These are phyloP conservation scores for Hyaena hyaena DNA, from an alignment of 2,113 vertebrate species.

Conservation along the genomic window DNA sequence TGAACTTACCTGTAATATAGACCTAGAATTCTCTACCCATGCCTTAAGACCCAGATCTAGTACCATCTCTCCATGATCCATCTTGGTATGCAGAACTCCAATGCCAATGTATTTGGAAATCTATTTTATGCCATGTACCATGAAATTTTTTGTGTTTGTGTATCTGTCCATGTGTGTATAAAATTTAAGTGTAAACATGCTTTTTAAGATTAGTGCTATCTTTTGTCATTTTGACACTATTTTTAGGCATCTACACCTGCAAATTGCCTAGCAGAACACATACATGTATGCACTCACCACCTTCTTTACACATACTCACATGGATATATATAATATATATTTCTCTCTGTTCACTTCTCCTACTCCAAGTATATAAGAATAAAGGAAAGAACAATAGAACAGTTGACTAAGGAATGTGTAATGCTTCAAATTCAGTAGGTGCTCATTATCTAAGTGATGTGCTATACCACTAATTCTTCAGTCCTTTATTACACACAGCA, in stretches of 20 bases:
- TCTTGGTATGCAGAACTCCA: not conserved
- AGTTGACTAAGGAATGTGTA: not conserved
- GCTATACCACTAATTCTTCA: constrained; percentile 58
- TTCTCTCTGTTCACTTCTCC: not conserved
- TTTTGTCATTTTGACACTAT: not conserved
- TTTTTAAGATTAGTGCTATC: not conserved
- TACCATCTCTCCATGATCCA: not conserved
- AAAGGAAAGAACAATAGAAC: not conserved
- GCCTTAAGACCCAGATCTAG: not conserved
- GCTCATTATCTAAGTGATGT: constrained; percentile 70
- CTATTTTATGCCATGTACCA: not conserved
- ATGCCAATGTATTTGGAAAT: not conserved
- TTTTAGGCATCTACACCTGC: not conserved
- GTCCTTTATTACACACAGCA: constrained; percentile 66
- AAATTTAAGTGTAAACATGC: not conserved
- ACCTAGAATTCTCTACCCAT: not conserved
- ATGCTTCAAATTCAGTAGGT: constrained; percentile 49
- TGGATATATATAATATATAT: not conserved
- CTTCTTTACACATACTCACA: not conserved
- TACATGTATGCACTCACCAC: not conserved
- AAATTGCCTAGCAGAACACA: not conserved
- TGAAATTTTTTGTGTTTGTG: too few relatives aligned
- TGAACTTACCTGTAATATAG: not conserved
- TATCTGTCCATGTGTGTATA: not conserved
- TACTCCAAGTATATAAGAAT: not conserved